Conservation (phyloP, 2,888 invertebrate genomes). For the Mythimna pallens region DNA sequence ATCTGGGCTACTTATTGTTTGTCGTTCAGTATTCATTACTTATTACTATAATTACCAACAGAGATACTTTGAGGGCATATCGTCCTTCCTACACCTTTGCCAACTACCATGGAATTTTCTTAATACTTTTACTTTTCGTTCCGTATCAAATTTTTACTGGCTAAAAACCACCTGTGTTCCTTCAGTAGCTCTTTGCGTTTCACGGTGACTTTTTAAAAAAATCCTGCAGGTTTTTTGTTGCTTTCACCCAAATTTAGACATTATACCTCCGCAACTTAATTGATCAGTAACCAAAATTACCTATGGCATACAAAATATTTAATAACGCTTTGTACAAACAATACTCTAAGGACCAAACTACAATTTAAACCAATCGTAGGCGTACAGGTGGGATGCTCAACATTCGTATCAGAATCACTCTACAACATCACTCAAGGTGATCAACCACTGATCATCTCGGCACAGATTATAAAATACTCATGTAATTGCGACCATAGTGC, state of each 20-base stretch:
- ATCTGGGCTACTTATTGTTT: not conserved
- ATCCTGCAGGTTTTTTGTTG: too few species aligned
- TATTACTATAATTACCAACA: not conserved
- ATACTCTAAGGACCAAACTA: not conserved
- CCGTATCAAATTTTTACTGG: too few species aligned
- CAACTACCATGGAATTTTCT: not conserved
- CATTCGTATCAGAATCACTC: slow-evolving; percentile 36
- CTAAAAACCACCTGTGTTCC: too few species aligned
- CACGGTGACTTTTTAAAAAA: too few species aligned
- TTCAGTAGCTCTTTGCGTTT: too few species aligned
- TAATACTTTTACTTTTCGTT: not conserved
- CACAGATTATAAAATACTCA: slow-evolving; percentile 61
- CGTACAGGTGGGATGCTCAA: slow-evolving; percentile 53
- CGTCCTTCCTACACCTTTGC: not conserved
- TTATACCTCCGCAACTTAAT: not conserved
- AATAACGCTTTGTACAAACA: slow-evolving; percentile 5
- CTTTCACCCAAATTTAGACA: not conserved
- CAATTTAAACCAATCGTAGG: slow-evolving; percentile 30
- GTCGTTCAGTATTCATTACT: not conserved
- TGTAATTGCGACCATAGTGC: slow-evolving; percentile 57
- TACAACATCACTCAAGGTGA: slow-evolving; percentile 58
- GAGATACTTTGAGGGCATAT: not conserved
- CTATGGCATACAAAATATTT: not conserved
- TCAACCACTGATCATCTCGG: slow-evolving; percentile 57
- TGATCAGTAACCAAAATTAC: not conserved